phyloP scores from a whole-genome alignment of 2,888 invertebrate species.

The Tetramorium bicarinatum region DNA sequence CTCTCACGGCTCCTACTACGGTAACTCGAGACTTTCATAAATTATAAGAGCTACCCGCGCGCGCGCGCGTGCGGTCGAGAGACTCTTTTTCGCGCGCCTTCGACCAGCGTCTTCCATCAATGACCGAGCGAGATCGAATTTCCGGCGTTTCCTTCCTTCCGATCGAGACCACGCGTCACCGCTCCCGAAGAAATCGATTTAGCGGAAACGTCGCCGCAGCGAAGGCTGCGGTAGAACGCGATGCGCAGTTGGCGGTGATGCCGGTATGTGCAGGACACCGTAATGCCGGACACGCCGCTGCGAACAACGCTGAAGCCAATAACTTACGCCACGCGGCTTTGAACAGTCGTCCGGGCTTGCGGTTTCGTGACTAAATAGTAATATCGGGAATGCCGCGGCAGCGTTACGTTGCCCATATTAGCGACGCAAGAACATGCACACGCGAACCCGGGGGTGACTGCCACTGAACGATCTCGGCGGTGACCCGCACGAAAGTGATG shows the following conservation, averaged over 20 bases:
- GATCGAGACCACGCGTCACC: constrained; percentile 9
- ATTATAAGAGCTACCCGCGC: constrained; percentile 22
- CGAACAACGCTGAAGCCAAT: constrained; percentile 73
- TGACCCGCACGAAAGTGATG: constrained; percentile 1
- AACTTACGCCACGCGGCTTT: constrained; percentile 75
- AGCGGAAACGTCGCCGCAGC: constrained; percentile 61
- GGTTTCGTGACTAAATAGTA: constrained; percentile 78
- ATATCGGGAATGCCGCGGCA: constrained; percentile 74
- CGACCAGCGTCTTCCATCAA: constrained; percentile 27
- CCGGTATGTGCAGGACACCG: constrained; percentile 66
- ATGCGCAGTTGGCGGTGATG: constrained; percentile 39
- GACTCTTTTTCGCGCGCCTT: not conserved
- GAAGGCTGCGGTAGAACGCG: constrained; percentile 61
- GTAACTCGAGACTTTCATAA: constrained; percentile 39
- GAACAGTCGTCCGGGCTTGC: constrained; percentile 70
- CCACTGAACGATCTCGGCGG: not conserved
- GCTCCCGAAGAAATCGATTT: constrained; percentile 59
- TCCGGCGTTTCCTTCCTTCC: constrained; percentile 31
- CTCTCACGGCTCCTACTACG: not conserved
- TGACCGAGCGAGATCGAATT: constrained; percentile 44
- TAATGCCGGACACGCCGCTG: constrained; percentile 48
- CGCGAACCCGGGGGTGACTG: too few species aligned
- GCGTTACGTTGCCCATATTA: not conserved
- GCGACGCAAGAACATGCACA: constrained; percentile 18
- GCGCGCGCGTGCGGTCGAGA: not conserved